Base-by-base conservation (phyloP, 1,140 invertebrate species). In the Drosophila ambigua region DNA sequence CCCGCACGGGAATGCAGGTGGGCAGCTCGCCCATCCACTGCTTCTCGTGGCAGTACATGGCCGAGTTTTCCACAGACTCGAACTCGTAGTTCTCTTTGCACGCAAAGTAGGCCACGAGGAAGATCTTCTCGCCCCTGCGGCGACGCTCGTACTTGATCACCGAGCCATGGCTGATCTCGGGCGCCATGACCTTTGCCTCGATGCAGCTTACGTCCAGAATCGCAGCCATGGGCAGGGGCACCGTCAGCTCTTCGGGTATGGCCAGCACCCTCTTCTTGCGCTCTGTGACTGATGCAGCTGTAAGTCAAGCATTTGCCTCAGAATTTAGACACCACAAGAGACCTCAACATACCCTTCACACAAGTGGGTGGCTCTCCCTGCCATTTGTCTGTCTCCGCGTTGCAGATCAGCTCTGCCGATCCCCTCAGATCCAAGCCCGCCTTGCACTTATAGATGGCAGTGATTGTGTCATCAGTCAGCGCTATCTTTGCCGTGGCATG, bases 1-100 rank as follows among this genome's bases (percentile, higher is more conserved):
- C 79, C 2, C n/a, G 11, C 24, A 51, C 4, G 2, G 69, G 58
- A 50, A 91, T 64, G 61, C 94, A 95, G 54, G 88, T 91, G 6
- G 94, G 94, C 60, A 92, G 77, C 35, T 92, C 89, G 9, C 94
- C 94, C 26, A 94, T 69, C 94, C 94, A 95, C 54, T 91, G 88
- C 28, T 91, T 90, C 44, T 92, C 71, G 66, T 93, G 93, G 63
- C 94, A 95, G 76, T 93, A 95, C 62, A 95, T 91, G 46, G 92
- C 92, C 63, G 93, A 92, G 53, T 84, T 91, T n/a, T 92, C 91
- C 2, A 79, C 61, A 52, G 92, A 83, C 58, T 92, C 92, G 31
- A 95, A 90, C 11, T 92, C 91, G 72, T 92, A 94, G 15, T 93
- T 93, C 11, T 93, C 92, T 13, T 92, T 71, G 72, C 94, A 95